phyloP scores from a whole-genome alignment of 2,797 vertebrate genomes.

The Uromys caudimaculatus region DNA sequence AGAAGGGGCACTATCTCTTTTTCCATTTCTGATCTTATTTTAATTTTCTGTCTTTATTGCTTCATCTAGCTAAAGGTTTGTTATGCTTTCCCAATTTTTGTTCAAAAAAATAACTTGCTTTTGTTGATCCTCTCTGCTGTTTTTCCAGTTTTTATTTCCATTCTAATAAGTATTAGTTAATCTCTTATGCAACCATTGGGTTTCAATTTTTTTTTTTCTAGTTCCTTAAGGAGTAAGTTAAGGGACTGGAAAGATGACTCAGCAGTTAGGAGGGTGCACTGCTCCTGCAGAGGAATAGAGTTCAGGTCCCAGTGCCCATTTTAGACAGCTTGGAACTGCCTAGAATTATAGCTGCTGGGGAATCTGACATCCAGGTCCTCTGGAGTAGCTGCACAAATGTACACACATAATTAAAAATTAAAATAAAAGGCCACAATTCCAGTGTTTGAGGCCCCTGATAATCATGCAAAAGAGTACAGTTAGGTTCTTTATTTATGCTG shows the following conservation, averaged over 20 bases:
- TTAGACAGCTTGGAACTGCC: not conserved
- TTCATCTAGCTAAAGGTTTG: not conserved
- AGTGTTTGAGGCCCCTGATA: not conserved
- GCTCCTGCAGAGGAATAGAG: not conserved
- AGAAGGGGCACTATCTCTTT: not conserved
- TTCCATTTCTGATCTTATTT: conserved; percentile 24
- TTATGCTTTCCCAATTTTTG: not conserved
- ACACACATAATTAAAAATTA: not conserved
- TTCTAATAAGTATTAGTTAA: not conserved
- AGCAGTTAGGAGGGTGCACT: not conserved
- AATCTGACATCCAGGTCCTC: not conserved
- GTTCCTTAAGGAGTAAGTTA: not conserved
- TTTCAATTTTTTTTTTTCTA: conserved; percentile 32
- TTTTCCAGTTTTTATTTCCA: not conserved
- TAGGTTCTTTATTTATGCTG: not conserved
- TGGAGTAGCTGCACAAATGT: not conserved
- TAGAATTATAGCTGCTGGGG: not conserved
- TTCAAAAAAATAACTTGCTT: not conserved
- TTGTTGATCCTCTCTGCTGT: not conserved
- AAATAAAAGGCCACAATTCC: not conserved
- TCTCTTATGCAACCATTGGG: not conserved
- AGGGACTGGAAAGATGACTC: not conserved
- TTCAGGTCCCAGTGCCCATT: too few relatives aligned
- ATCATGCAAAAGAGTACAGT: not conserved
- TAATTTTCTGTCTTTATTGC: not conserved